These are phyloP conservation scores for Philypnodon macrostomus DNA, from an alignment of 2,797 vertebrate species.

Conservation along the genomic window DNA sequence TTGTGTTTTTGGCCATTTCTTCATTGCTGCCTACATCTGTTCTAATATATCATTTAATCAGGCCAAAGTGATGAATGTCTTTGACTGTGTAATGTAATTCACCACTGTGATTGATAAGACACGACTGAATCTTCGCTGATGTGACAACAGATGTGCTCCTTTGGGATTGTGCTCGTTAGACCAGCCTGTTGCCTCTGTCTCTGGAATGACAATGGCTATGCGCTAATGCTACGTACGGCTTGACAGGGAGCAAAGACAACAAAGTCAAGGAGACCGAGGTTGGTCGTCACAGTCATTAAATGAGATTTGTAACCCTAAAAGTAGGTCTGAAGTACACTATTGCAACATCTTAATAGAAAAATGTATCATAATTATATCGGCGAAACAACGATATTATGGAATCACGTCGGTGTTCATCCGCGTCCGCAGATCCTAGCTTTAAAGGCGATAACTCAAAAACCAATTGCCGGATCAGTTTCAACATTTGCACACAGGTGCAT, in stretches of 20 bases:
- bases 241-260: conserved; percentile 25
- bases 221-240: conserved; percentile 37
- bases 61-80: conserved; percentile 49
- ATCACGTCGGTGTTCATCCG: too few species aligned
- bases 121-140: conserved; percentile 36
- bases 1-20: neutral
- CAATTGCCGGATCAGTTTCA: too few species aligned
- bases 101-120: conserved; percentile 59
- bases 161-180: conserved; percentile 47
- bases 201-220: conserved; percentile 24
- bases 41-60: conserved; percentile 48
- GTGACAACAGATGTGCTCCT: conserved; percentile 58
- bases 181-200: conserved; percentile 37
- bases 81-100: conserved; percentile 37
- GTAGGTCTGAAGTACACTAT: too few species aligned
- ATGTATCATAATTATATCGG: too few species aligned
- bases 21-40: conserved; percentile 33
- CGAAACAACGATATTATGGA: too few species aligned
- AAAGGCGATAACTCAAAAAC: too few species aligned
- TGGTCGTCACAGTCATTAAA: too few species aligned
- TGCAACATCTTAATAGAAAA: too few species aligned
- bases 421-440: too few species aligned
- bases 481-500: too few species aligned
- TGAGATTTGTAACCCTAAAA: too few species aligned
- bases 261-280: too few species aligned